Evolutionary conservation across 2,797 vertebrate species (phyloP).

Genomic region (Sarcophilus harrisii): DNA sequence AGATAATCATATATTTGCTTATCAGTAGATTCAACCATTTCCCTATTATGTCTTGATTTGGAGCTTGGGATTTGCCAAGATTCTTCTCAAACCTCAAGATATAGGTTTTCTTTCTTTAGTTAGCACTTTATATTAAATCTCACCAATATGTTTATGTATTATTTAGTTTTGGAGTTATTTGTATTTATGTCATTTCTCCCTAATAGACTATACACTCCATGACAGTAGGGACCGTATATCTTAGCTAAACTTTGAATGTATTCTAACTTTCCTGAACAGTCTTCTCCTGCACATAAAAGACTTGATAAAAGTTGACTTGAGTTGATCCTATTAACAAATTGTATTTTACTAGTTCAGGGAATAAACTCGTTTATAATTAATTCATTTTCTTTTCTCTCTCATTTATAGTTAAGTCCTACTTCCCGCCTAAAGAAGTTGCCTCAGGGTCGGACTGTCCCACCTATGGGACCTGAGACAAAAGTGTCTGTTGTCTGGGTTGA

Average conservation of each 20-base stretch:
- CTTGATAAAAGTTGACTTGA: too few relatives aligned
- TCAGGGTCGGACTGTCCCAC: constrained; percentile 92
- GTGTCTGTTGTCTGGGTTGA: constrained; percentile 98
- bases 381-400: constrained; percentile 61
- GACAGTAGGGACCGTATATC: neutral
- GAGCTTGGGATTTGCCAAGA: neutral
- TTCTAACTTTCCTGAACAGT: too few relatives aligned
- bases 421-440: constrained; percentile 92
- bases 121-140: neutral
- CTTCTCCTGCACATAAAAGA: too few relatives aligned
- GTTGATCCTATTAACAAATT: constrained; percentile 38
- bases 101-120: neutral
- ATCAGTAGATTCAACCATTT: neutral
- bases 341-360: constrained; percentile 12
- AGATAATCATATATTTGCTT: neutral
- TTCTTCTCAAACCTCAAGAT: neutral
- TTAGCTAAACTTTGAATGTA: neutral
- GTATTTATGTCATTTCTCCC: neutral
- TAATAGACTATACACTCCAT: too few relatives aligned
- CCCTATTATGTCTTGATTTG: neutral
- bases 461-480: constrained; percentile 96
- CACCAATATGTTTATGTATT: neutral
- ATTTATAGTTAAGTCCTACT: constrained; percentile 91
- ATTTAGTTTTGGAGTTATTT: neutral
- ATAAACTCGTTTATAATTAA: neutral